These are phyloP conservation scores for Sterrhoptilus dennistouni DNA, from an alignment of 2,113 vertebrate genomes.

Conservation along the genomic window DNA sequence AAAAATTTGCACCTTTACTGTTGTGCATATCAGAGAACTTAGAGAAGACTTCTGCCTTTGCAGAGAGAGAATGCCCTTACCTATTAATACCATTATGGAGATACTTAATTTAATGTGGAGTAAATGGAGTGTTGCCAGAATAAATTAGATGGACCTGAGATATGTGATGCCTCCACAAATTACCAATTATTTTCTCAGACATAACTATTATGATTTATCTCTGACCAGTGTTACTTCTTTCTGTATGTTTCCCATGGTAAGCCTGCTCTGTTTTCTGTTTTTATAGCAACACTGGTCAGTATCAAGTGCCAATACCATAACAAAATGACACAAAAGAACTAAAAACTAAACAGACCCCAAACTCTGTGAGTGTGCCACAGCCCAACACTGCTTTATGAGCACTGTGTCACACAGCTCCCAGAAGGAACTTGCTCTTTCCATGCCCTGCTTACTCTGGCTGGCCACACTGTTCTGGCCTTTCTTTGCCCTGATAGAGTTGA, in stretches of 20 bases:
- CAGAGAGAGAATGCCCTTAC: neutral
- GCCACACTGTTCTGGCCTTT: neutral
- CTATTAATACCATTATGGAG: neutral
- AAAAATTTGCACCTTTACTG: neutral
- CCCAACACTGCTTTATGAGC: neutral
- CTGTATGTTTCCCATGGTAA: neutral
- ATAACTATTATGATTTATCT: neutral
- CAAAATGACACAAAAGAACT: neutral
- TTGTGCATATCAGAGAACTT: neutral
- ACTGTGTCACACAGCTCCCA: neutral
- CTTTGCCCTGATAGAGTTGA: neutral
- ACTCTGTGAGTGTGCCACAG: neutral
- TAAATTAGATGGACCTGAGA: neutral
- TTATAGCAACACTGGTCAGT: neutral
- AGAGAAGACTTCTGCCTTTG: neutral
- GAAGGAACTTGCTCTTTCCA: neutral
- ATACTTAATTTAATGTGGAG: neutral
- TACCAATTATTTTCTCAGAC: neutral
- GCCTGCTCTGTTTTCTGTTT: neutral
- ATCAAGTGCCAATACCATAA: neutral
- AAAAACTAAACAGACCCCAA: neutral
- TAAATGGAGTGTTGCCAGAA: neutral
- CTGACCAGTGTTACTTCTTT: neutral
- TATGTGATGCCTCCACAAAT: neutral
- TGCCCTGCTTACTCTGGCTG: neutral